Conservation (phyloP, 2,113 vertebrate species). For the Oncorhynchus nerka region DNA sequence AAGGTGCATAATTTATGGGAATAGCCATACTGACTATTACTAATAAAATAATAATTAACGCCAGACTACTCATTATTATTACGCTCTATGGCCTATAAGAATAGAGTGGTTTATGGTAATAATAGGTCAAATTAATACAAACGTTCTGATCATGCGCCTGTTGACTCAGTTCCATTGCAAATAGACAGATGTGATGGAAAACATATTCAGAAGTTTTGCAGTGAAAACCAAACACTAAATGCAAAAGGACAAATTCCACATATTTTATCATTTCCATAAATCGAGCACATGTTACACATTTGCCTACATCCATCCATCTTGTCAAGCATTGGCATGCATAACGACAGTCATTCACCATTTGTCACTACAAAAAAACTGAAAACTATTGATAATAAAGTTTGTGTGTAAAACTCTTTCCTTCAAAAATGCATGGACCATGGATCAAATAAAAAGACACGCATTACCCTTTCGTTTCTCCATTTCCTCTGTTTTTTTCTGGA, state of each 20-base stretch:
- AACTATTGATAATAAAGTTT: too few species aligned
- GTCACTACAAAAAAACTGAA: too few species aligned
- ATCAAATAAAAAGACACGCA: not conserved
- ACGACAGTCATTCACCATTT: too few species aligned
- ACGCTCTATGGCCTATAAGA: too few species aligned
- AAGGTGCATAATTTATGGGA: not conserved
- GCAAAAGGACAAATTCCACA: not conserved
- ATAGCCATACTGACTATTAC: not conserved
- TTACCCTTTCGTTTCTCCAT: constrained; percentile 56
- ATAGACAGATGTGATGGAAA: too few species aligned
- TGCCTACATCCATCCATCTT: too few species aligned
- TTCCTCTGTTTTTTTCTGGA: constrained; percentile 3
- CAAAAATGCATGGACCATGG: too few species aligned
- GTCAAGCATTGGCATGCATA: too few species aligned
- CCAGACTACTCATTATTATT: not conserved
- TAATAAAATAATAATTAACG: not conserved
- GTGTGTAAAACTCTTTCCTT: too few species aligned
- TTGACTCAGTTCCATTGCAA: not conserved
- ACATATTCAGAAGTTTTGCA: too few species aligned
- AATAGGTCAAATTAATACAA: not conserved
- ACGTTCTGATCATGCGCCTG: not conserved
- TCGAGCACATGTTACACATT: not conserved
- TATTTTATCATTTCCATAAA: not conserved
- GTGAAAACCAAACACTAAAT: too few species aligned
- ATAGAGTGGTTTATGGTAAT: not conserved